phyloP scores from a whole-genome alignment of 1,140 invertebrate species.

The Listronotus oregonensis region DNA sequence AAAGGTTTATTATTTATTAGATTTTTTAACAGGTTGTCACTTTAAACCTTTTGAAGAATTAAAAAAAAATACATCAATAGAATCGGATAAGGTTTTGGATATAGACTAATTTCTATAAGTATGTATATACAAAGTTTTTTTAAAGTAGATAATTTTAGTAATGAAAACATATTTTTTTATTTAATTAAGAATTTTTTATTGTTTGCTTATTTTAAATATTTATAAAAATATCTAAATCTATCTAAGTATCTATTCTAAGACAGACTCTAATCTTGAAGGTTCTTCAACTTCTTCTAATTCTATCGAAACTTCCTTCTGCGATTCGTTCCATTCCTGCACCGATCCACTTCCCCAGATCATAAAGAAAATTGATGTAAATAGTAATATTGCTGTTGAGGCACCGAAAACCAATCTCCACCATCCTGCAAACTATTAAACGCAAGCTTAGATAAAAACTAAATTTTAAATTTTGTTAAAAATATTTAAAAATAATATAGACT shows the following conservation, averaged over 20 bases:
- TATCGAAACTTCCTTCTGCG: slow-evolving; percentile 45
- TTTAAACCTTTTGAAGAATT: no score
- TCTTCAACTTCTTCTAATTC: slow-evolving; percentile 50
- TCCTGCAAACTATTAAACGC: slow-evolving; percentile 57
- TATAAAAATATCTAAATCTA: no score
- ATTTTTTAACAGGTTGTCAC: no score
- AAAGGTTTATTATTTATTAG: no score
- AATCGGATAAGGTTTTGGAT: no score
- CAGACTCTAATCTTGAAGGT: slow-evolving; percentile 52
- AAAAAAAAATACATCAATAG: no score
- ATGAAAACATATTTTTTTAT: no score
- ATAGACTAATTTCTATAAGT: no score
- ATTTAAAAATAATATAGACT: neutral
- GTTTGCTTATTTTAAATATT: no score
- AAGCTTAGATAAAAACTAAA: neutral
- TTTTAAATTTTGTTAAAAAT: neutral
- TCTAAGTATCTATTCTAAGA: slow-evolving; percentile 46
- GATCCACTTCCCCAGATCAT: slow-evolving; percentile 63
- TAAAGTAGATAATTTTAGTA: no score
- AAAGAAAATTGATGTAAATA: slow-evolving; percentile 62
- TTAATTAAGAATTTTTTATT: no score
- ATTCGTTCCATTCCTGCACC: slow-evolving; percentile 62
- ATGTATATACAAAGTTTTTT: no score
- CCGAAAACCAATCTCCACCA: slow-evolving; percentile 65
- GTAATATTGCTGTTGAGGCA: slow-evolving; percentile 61